A percentile compares a stretch with the other conserved stretches of the same genome.
Conservation (phyloP, 2,113 vertebrate genomes). For the Eonycteris spelaea region DNA sequence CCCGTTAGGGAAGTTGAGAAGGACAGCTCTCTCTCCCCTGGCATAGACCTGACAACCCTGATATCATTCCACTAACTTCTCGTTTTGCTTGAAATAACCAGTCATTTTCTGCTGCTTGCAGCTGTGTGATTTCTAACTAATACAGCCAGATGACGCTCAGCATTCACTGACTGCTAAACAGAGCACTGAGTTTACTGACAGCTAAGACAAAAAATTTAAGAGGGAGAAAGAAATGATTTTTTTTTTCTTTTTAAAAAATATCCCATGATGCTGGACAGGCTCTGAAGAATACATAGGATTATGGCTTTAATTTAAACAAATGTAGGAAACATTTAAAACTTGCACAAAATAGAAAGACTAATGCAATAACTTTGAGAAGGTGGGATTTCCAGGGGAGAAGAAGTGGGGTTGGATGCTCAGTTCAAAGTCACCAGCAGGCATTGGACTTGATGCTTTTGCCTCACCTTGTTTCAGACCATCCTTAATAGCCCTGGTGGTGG, state of each 20-base stretch:
- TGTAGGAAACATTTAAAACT: not conserved
- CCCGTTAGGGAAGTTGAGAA: not conserved
- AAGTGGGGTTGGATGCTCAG: no score
- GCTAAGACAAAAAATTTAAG: not conserved
- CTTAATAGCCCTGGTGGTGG: not conserved
- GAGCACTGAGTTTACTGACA: no score
- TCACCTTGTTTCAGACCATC: not conserved
- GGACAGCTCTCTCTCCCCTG: not conserved
- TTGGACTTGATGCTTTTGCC: not conserved
- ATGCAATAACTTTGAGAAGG: not conserved
- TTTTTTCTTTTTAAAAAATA: not conserved
- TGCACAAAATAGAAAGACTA: not conserved
- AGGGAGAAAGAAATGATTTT: not conserved
- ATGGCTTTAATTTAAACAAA: not conserved
- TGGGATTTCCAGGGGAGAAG: fast-evolving
- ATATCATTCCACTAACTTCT: not conserved
- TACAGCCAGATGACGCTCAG: not conserved
- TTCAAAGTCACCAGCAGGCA: not conserved
- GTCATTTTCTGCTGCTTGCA: not conserved
- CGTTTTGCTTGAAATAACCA: not conserved
- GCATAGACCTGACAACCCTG: not conserved
- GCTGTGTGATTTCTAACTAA: not conserved
- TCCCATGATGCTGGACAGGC: not conserved
- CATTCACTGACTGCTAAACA: no score
- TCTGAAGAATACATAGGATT: not conserved